These are phyloP conservation scores for Monopterus albus DNA, from an alignment of 2,113 vertebrate genomes.

Conservation along the genomic window DNA sequence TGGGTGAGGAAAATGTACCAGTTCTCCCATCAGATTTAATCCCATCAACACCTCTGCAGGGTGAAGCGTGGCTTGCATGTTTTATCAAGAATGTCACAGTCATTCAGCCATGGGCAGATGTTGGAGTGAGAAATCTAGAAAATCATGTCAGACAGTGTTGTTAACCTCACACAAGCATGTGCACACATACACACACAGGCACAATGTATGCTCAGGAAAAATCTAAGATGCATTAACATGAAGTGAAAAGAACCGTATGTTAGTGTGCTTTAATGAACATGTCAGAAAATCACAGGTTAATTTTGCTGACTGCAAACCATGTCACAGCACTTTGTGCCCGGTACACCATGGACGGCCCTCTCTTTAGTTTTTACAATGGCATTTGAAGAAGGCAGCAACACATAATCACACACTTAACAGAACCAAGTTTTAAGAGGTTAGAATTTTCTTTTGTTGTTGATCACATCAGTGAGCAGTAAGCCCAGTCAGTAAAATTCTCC, in stretches of 20 bases:
- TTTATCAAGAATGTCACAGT: slow-evolving; percentile 40
- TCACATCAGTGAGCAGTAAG: no score
- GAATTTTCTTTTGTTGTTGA: no score
- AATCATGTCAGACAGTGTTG: slow-evolving; percentile 6
- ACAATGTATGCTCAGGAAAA: slow-evolving; percentile 7
- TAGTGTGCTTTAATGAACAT: not conserved
- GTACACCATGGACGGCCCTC: not conserved
- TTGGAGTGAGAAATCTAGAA: slow-evolving; percentile 26
- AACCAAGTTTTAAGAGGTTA: no score
- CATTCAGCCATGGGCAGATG: slow-evolving; percentile 42
- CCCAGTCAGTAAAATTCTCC: no score
- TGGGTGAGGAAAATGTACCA: slow-evolving; percentile 40
- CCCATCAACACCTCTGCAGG: slow-evolving; percentile 63
- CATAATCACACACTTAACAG: no score
- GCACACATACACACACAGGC: not conserved
- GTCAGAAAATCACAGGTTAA: not conserved
- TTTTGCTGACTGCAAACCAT: no score
- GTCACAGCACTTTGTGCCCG: no score
- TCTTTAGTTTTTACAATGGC: not conserved
- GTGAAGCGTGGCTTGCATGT: slow-evolving; percentile 33
- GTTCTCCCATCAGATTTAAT: slow-evolving; percentile 41
- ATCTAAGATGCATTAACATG: not conserved
- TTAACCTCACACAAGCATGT: not conserved
- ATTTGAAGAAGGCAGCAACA: not conserved
- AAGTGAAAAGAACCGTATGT: not conserved